Evolutionary conservation across 2,113 vertebrate species (phyloP), one percentile per base, ranked within the genome.

Genomic region (Dromiciops gliroides): DNA sequence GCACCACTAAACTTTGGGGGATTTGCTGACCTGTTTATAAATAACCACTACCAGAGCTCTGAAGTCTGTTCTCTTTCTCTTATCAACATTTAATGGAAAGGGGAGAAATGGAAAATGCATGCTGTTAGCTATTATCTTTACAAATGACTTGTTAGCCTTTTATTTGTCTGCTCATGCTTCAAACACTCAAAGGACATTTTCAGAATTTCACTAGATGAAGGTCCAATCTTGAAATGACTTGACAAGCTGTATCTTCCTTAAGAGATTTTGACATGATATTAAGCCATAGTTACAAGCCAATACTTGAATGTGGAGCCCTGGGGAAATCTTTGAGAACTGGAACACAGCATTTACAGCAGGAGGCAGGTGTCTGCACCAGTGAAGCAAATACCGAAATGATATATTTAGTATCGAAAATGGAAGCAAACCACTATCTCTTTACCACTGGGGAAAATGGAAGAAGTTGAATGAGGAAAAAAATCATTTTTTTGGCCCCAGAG

Each of bases 201-300:
- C 97, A 97, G 97, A 97, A 98, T 98, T 98, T 98, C 97, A 52
- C 95, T 94, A 97, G 98, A 98, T 98, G 97, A 96, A 98, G 96
- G 97, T 98, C 99, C 97, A 98, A 60, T 98, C 97, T 98, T 97
- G 96, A 98, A 97, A 98, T 96, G 97, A 98, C 98, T 98, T 98
- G 98, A 99, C 98, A 99, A 98, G 97, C 98, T 98, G 97, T 97
- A 98, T 99, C 99, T 99, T 99, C 98, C 99, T 99, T 99, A 97
- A 98, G 98, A 99, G 99, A 99, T 99, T 98, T 98, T 99, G 99
- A 99, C 99, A 99, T 28, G 98, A 98, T 99, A 99, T 99, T 99
- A 99, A 99, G 98, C 99, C 99, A 98, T 99, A 99, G 98, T 99
- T 99, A 99, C 98, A 99, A 99, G 98, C 98, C 98, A 99, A 98